These are phyloP conservation scores for Apantesis nais DNA, from an alignment of 2,888 invertebrate genomes.

Conservation along the genomic window DNA sequence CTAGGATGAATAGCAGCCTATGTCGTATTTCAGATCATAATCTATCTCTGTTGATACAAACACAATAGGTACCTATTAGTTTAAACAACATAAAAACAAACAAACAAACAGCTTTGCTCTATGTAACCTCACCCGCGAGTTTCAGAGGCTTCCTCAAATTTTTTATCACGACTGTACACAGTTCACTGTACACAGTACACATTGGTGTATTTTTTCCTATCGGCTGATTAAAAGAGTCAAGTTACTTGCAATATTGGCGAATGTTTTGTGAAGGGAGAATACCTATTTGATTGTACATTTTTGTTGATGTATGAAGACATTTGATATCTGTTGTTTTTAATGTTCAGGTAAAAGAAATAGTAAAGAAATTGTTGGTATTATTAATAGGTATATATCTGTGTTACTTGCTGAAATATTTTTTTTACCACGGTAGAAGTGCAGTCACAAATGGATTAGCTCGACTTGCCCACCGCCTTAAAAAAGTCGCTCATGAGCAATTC, in stretches of 20 bases:
- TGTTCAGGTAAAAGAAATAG: not conserved
- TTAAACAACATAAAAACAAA: too few species aligned
- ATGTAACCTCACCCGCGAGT: constrained; percentile 52
- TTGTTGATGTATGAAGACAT: constrained; percentile 8
- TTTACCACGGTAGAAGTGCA: too few species aligned
- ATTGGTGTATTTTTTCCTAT: constrained; percentile 32
- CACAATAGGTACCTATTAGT: too few species aligned
- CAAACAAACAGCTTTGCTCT: constrained; percentile 9
- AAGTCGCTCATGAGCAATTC: too few species aligned
- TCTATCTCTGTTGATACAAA: not conserved
- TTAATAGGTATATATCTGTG: too few species aligned
- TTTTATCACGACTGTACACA: constrained; percentile 56
- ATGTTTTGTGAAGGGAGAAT: constrained; percentile 10
- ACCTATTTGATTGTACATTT: constrained; percentile 5
- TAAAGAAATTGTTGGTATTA: not conserved
- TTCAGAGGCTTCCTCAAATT: constrained; percentile 48
- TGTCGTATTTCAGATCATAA: not conserved
- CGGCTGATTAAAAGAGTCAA: constrained; percentile 48
- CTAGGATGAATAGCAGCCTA: not conserved
- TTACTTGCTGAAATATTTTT: too few species aligned
- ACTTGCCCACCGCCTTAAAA: too few species aligned
- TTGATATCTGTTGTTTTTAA: constrained; percentile 19
- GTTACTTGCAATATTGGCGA: constrained; percentile 26
- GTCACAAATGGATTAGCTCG: too few species aligned
- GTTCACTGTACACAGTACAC: constrained; percentile 38